Conservation (phyloP, 2,797 vertebrate species). For the Rhodeus uyekii region DNA sequence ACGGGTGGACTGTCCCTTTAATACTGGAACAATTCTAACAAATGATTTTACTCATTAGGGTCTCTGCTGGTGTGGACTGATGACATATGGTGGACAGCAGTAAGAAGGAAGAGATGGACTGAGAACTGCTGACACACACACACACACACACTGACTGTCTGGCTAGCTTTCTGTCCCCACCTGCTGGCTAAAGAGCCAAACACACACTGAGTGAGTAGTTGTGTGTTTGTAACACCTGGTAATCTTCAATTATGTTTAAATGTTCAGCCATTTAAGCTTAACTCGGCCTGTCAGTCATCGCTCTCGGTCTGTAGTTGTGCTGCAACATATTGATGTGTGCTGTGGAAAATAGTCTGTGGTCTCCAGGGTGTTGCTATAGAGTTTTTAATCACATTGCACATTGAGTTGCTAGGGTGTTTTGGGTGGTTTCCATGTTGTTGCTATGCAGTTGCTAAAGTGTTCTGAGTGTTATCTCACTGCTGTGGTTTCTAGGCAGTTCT, state of each 20-base stretch:
- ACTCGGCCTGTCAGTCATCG: constrained; percentile 44
- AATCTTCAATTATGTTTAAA: constrained; percentile 51
- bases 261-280: constrained; percentile 43
- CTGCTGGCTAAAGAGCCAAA: constrained; percentile 74
- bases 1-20: not conserved
- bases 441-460: not conserved
- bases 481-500: no score
- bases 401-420: not conserved
- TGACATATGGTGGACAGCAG: constrained; percentile 16
- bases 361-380: not conserved
- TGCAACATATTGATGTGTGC: not conserved
- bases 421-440: not conserved
- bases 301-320: constrained; percentile 37
- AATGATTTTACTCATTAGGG: not conserved
- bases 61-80: constrained; percentile 20
- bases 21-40: not conserved
- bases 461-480: not conserved
- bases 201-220: constrained; percentile 68
- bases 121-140: constrained; percentile 25
- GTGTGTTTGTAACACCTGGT: constrained; percentile 59
- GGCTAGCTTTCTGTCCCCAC: constrained; percentile 77
- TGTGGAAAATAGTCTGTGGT: not conserved
- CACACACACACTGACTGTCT: constrained; percentile 56
- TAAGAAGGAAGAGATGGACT: not conserved
- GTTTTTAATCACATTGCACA: not conserved